Percentiles rank a stretch among this genome's conserved stretches.
Conservation (phyloP, 2,113 vertebrate genomes). For the Nyctibius bracteatus region DNA sequence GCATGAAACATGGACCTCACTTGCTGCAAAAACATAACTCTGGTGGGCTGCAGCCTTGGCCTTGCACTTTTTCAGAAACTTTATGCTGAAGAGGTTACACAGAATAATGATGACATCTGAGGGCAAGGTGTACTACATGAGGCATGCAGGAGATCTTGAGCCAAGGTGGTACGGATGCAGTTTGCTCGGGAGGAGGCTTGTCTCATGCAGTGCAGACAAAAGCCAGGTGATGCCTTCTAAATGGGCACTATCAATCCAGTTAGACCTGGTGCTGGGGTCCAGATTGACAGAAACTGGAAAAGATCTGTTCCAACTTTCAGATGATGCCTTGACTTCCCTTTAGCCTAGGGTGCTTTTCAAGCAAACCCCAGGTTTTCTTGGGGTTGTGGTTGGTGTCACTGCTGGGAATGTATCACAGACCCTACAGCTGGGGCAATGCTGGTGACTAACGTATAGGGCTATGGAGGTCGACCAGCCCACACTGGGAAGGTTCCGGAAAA, state of each 20-base stretch:
- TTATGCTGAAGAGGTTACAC: not conserved
- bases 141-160: not conserved
- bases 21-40: not conserved
- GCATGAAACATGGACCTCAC: not conserved
- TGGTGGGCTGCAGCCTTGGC: not conserved
- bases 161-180: not conserved
- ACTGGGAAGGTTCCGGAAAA: not conserved
- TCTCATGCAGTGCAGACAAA: not conserved
- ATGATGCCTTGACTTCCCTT: not conserved
- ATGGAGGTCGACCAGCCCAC: accelerated
- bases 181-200: not conserved
- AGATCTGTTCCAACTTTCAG: not conserved
- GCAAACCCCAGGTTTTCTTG: not conserved
- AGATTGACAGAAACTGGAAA: not conserved
- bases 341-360: not conserved
- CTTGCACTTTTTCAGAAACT: not conserved
- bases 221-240: not conserved
- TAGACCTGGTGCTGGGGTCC: not conserved
- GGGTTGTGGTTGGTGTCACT: not conserved
- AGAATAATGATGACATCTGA: not conserved
- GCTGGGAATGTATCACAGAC: not conserved
- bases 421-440: not conserved
- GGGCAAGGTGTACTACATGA: not conserved
- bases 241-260: not conserved
- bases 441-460: not conserved